Conservation (phyloP, 2,797 vertebrate genomes). For the Tachyglossus aculeatus region DNA sequence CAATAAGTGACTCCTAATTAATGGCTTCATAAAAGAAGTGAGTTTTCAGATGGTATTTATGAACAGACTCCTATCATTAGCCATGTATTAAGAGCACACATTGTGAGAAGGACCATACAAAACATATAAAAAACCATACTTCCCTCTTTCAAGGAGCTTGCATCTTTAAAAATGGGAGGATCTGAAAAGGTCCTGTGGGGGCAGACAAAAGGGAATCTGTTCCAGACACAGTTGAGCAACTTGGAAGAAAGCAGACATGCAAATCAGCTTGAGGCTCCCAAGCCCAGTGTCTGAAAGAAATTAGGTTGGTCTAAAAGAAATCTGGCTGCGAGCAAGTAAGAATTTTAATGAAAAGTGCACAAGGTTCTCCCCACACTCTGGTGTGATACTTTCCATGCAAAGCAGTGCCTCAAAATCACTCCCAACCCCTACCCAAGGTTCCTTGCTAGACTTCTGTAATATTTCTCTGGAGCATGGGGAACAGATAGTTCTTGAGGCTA, state of each 20-base stretch:
- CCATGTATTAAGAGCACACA: background rate
- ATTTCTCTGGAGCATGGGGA: no score
- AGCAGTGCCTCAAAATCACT: no score
- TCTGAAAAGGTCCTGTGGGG: conserved; percentile 26
- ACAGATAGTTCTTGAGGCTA: no score
- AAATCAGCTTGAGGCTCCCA: no score
- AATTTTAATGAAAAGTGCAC: no score
- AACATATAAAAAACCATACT: conserved; percentile 2
- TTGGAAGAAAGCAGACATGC: background rate
- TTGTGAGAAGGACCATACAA: background rate
- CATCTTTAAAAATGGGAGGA: background rate
- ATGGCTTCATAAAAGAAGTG: background rate
- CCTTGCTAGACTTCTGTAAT: no score
- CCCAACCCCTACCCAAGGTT: no score
- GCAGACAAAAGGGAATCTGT: background rate
- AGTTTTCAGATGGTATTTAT: background rate
- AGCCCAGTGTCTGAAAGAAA: no score
- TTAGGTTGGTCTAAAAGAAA: no score
- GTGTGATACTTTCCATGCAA: no score
- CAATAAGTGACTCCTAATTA: conserved; percentile 18
- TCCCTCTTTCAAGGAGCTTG: conserved; percentile 4
- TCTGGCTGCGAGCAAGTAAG: no score
- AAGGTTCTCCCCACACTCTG: no score
- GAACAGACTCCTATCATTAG: conserved; percentile 12
- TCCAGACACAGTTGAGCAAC: conserved; percentile 14